phyloP scores from a whole-genome alignment of 2,113 vertebrate species.

The Rhinopomastus cyanomelas region DNA sequence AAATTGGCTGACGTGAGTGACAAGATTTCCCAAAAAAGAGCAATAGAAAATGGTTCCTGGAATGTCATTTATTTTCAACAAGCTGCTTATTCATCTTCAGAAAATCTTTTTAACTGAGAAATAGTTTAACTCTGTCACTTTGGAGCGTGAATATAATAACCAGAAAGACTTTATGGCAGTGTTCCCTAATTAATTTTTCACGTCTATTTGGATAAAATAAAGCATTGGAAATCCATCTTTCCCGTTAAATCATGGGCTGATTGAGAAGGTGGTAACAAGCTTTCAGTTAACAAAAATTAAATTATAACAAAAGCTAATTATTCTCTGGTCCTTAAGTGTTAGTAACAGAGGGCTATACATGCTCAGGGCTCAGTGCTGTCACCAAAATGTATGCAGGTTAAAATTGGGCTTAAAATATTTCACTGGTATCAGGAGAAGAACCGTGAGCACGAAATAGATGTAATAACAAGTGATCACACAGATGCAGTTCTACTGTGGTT shows the following conservation, averaged over 20 bases:
- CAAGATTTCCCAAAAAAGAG: not conserved
- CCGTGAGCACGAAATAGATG: not conserved
- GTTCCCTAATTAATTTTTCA: not conserved
- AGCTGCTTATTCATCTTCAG: not conserved
- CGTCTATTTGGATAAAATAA: not conserved
- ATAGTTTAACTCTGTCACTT: not conserved
- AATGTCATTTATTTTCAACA: not conserved
- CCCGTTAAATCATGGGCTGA: not conserved
- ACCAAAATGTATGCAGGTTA: not conserved
- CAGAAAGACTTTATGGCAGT: not conserved
- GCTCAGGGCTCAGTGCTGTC: not conserved
- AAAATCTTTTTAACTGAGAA: not conserved
- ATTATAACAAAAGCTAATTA: not conserved
- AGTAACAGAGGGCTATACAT: not conserved
- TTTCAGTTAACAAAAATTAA: not conserved
- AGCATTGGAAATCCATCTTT: not conserved
- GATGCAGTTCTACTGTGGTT: not conserved
- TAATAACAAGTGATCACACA: not conserved
- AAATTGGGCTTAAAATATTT: conserved; percentile 1
- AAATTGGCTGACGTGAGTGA: not conserved
- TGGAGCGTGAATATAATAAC: not conserved
- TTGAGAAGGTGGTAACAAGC: not conserved
- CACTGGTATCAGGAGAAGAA: not conserved
- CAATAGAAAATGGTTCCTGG: not conserved
- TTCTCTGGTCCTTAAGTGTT: not conserved